Conservation (phyloP, 2,797 vertebrate genomes). For the Rhodeus uyekii region DNA sequence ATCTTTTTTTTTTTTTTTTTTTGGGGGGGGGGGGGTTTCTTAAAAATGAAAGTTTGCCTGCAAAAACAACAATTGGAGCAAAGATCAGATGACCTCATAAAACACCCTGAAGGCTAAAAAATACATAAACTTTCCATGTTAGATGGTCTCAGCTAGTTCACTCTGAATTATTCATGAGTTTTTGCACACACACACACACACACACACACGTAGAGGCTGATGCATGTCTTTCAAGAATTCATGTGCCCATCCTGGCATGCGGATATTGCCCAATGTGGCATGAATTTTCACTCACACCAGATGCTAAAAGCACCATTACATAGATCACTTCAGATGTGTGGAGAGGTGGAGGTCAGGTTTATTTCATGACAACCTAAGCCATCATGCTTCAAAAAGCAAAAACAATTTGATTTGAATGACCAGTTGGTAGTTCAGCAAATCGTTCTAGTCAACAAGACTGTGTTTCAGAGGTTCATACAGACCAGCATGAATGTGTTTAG, state of each 20-base stretch:
- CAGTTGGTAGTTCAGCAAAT: neutral
- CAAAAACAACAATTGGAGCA: neutral
- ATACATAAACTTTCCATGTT: neutral
- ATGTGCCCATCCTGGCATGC: slow-evolving; percentile 43
- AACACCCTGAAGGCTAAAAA: neutral
- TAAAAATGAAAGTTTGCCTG: neutral
- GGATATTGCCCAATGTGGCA: slow-evolving; percentile 51
- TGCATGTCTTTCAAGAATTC: slow-evolving; percentile 30
- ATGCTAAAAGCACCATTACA: slow-evolving; percentile 59
- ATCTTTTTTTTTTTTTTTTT: neutral
- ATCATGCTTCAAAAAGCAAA: slow-evolving; percentile 20
- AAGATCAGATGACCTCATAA: neutral
- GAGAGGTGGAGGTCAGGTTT: slow-evolving; percentile 34
- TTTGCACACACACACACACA: neutral
- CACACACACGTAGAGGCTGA: neutral
- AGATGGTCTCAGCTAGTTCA: neutral
- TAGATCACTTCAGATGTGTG: slow-evolving; percentile 49
- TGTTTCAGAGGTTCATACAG: neutral
- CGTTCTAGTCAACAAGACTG: neutral
- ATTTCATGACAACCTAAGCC: slow-evolving; percentile 5
- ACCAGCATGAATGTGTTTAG: neutral
- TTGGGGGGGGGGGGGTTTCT: too few relatives aligned
- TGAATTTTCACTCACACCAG: slow-evolving; percentile 52
- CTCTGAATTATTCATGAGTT: slow-evolving; percentile 42
- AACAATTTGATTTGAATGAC: slow-evolving; percentile 19